These are phyloP conservation scores for Dromiciops gliroides DNA, from an alignment of 2,113 vertebrate genomes.

Conservation along the genomic window DNA sequence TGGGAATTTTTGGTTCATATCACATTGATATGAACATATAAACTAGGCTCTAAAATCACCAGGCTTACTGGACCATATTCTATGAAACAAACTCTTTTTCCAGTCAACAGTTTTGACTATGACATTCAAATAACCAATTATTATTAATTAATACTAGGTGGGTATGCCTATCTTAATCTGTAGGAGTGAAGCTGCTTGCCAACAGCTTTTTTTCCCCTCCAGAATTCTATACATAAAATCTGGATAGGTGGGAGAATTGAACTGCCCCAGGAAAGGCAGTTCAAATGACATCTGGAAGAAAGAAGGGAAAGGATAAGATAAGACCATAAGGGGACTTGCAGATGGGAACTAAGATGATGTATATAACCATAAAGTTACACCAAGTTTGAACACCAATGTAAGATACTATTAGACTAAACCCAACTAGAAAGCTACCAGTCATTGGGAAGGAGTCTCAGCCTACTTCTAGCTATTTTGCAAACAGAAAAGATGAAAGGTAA, in stretches of 20 bases:
- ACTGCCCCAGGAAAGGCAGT: neutral
- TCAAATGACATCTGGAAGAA: neutral
- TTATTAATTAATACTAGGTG: neutral
- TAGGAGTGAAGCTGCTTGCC: neutral
- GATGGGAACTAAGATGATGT: neutral
- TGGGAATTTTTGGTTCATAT: too few relatives aligned
- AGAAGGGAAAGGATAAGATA: neutral
- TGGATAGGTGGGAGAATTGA: neutral
- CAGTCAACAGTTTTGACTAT: neutral
- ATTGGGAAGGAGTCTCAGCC: neutral
- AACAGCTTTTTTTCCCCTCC: neutral
- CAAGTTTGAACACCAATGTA: neutral
- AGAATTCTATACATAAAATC: neutral
- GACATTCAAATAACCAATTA: neutral
- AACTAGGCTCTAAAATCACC: neutral
- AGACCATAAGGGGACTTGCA: neutral
- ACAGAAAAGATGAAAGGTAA: neutral
- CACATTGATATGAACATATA: neutral
- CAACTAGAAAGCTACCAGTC: neutral
- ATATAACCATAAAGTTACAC: neutral
- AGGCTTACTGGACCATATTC: neutral
- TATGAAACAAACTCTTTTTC: neutral
- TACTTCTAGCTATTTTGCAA: neutral
- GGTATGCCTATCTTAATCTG: neutral
- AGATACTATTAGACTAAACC: neutral